A percentile compares a stretch with the other conserved stretches of the same genome.
phyloP scores from a whole-genome alignment of 1,140 invertebrate species.

The Chlorops oryzae region DNA sequence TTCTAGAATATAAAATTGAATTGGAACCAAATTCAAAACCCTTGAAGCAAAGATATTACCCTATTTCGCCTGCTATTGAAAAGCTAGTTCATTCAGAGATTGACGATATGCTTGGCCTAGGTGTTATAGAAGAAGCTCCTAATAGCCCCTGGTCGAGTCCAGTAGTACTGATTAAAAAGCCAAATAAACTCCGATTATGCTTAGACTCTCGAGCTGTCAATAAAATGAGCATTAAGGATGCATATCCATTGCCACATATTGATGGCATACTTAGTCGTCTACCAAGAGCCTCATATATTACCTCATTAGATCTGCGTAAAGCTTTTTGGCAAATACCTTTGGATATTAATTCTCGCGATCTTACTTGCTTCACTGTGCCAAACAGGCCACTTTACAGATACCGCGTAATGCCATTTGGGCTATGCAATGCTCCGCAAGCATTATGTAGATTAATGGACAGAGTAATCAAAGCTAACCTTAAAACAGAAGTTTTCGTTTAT shows the following conservation, averaged over 20 bases:
- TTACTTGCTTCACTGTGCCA: conserved; percentile 12
- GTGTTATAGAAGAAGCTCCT: conserved; percentile 7
- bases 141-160: conserved; percentile 1
- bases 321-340: conserved; percentile 15
- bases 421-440: conserved; percentile 14
- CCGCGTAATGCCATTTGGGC: conserved; percentile 14
- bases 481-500: too few relatives aligned
- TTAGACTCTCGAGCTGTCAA: conserved; percentile 5
- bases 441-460: conserved; percentile 7
- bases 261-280: background rate
- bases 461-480: too few relatives aligned
- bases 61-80: conserved; percentile 8
- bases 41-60: conserved; percentile 10
- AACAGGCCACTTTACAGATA: conserved; percentile 10
- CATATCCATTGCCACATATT: conserved; percentile 4
- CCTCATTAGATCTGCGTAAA: conserved; percentile 11
- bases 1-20: conserved; percentile 8
- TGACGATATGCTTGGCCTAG: conserved; percentile 3
- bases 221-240: conserved; percentile 1
- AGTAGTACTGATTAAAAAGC: background rate
- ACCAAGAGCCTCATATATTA: conserved; percentile 9
- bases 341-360: conserved; percentile 6
- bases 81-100: conserved; percentile 7
- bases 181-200: conserved; percentile 3
- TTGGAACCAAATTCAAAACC: background rate